These are phyloP conservation scores for Metallyticus violacea DNA, from an alignment of 2,888 invertebrate genomes.

Conservation along the genomic window DNA sequence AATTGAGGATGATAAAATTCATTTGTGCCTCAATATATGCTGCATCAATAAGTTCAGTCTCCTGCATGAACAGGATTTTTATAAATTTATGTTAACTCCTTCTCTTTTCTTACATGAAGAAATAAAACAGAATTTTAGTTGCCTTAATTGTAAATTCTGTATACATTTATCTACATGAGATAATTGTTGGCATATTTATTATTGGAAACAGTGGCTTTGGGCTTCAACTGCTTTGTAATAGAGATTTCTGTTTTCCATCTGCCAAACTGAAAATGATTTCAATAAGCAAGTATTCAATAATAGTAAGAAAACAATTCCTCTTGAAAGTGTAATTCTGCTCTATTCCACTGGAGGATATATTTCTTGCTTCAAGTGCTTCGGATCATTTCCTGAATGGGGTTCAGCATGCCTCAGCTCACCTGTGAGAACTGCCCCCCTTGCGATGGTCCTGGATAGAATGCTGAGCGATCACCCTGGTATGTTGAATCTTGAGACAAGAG, in stretches of 20 bases:
- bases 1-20: neutral
- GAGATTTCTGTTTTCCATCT: neutral
- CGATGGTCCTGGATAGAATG: slow-evolving; percentile 40
- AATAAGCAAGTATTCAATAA: neutral
- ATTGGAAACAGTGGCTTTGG: neutral
- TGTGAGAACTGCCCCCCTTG: slow-evolving; percentile 48
- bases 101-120: neutral
- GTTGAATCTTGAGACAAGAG: slow-evolving; percentile 90
- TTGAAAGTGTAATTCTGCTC: neutral
- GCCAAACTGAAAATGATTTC: neutral
- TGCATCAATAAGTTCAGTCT: neutral
- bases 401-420: slow-evolving; percentile 27
- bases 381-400: too few relatives aligned
- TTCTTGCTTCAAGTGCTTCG: neutral
- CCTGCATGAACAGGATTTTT: neutral
- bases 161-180: too few relatives aligned
- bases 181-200: too few relatives aligned
- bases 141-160: too few relatives aligned
- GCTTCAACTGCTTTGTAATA: neutral
- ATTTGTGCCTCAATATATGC: neutral
- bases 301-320: neutral
- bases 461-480: slow-evolving; percentile 63
- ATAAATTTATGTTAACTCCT: neutral
- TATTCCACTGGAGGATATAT: neutral
- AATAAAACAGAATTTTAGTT: neutral